Evolutionary conservation across 1,140 invertebrate species (phyloP).

Genomic region (Heliconius hewitsoni): DNA sequence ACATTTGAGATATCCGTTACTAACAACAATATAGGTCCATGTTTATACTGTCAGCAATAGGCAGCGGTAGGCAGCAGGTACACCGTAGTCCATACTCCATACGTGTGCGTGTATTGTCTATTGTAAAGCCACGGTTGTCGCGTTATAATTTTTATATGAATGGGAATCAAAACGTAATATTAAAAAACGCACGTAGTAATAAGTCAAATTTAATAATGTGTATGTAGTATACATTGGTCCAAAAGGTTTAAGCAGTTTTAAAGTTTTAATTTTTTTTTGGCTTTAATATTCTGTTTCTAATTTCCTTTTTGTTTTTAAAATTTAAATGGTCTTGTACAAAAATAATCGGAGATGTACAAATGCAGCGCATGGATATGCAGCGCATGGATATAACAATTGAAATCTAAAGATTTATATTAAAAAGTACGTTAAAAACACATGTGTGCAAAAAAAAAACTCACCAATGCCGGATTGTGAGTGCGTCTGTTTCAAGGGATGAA

Average conservation of each 20-base stretch:
- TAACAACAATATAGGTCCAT: neutral
- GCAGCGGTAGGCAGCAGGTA: neutral
- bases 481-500: conserved; percentile 76
- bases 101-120: conserved; percentile 21
- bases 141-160: conserved; percentile 32
- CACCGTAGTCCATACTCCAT: conserved; percentile 1
- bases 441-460: conserved; percentile 49
- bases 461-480: conserved; percentile 72
- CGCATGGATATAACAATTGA: neutral
- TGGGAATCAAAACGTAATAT: conserved; percentile 5
- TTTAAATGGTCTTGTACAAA: no score
- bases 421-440: neutral
- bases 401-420: neutral
- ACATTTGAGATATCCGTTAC: conserved; percentile 29
- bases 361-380: neutral
- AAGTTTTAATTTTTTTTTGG: no score
- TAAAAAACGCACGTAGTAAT: no score
- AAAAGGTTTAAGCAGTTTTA: neutral
- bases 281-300: no score
- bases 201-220: neutral
- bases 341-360: no score
- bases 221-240: neutral
- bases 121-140: conserved; percentile 37
- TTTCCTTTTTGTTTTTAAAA: no score
- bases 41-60: conserved; percentile 20